Conservation (phyloP, 2,113 vertebrate genomes). For the Nycticryphes semicollaris region DNA sequence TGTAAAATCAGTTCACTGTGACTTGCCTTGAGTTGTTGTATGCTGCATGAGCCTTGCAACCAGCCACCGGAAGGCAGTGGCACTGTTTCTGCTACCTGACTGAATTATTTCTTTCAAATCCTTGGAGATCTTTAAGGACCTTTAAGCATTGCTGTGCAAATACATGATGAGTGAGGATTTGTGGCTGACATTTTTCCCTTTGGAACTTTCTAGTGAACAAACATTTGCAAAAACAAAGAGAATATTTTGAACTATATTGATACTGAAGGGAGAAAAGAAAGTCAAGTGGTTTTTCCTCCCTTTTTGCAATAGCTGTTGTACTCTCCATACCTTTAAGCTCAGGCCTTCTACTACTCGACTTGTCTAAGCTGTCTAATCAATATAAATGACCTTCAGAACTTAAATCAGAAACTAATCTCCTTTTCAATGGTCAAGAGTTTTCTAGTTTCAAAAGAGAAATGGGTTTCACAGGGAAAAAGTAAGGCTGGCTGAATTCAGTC, state of each 20-base stretch:
- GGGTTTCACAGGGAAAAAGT: not conserved
- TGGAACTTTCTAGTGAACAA: conserved; percentile 22
- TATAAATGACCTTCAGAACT: not conserved
- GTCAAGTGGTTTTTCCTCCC: not conserved
- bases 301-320: not conserved
- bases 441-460: not conserved
- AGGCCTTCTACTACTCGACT: not conserved
- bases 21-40: not conserved
- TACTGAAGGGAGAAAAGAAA: not conserved
- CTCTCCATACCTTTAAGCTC: not conserved
- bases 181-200: conserved; percentile 39
- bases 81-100: not conserved
- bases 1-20: not conserved
- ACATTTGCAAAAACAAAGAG: not conserved
- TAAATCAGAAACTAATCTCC: not conserved
- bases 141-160: conserved; percentile 32
- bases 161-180: conserved; percentile 15
- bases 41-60: not conserved
- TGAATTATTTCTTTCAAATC: conserved; percentile 13
- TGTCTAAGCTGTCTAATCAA: not conserved
- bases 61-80: not conserved
- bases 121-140: not conserved
- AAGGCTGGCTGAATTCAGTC: not conserved
- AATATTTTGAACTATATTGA: not conserved
- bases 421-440: not conserved